Evolutionary conservation across 2,888 invertebrate species (phyloP), one percentile per base, ranked within the genome.

Genomic region (Nemotelus pantherinus): DNA sequence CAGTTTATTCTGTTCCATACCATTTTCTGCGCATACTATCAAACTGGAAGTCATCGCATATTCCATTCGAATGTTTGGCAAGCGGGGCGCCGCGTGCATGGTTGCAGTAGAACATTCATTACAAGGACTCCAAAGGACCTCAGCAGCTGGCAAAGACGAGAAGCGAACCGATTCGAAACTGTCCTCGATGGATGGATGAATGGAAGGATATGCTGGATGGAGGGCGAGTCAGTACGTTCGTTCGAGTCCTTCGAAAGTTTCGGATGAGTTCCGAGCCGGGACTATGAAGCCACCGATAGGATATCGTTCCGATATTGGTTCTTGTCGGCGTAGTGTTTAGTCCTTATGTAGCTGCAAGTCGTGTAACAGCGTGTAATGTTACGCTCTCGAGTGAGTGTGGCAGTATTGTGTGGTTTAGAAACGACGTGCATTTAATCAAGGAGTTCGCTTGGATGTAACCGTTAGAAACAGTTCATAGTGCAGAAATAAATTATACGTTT

Each of bases 91-190:
- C 63, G 55, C 70, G 3, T 53, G 70, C 70, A 70, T 70, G 55
- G 45, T 55, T 70, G 70, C 70, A 70, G 9, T 43, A n/a, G 25
- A 25, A 25, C 9, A 43, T 70, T 70, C 55, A 55, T 70, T 70
- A 70, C 70, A 70, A 70, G 55, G 55, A 70, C 47, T 55, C 55
- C 3, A 41, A 50, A 43, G n/a, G 43, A 10, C 7, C 25, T 43
- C 50, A 68, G 68, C 53, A 48, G 6, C 9, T 44, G n/a, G 9
- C 55, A 43, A 53, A 53, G 68, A 55, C 55, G 55, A 41, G 63
- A 74, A 63, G 63, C 63, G 74, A 74, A 63, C 74, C 63, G 74
- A 63, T 74, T 74, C 74, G 74, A 74, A 74, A 74, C 63, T 63
- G 63, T 74, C 58, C 50, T n/a, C 48, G 48, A 63, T 60, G 39